phyloP scores from a whole-genome alignment of 2,797 vertebrate genomes.

The Spea hammondii region DNA sequence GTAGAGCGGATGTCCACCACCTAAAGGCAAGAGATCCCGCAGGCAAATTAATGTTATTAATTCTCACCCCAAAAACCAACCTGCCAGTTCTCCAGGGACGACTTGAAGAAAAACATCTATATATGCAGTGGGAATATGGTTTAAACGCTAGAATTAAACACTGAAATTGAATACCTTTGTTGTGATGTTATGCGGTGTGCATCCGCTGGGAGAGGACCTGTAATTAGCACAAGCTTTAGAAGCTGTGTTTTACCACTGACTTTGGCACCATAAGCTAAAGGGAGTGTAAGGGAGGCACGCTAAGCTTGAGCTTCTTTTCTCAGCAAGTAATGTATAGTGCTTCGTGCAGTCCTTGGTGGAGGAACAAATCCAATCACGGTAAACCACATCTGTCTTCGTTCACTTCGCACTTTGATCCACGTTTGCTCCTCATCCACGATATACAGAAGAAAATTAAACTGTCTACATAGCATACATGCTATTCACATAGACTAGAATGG shows the following conservation, averaged over 20 bases:
- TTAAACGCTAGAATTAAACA: not conserved
- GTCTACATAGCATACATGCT: no score
- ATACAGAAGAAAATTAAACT: no score
- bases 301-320: not conserved
- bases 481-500: no score
- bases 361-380: no score
- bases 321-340: not conserved
- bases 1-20: slow-evolving; percentile 90
- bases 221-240: not conserved
- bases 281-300: not conserved
- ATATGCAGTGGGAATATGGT: not conserved
- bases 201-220: not conserved
- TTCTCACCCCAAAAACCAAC: not conserved
- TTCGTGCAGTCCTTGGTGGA: no score
- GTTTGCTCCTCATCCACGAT: no score
- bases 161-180: not conserved
- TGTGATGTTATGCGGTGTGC: not conserved
- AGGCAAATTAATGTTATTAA: not conserved
- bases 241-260: not conserved
- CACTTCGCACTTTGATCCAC: no score
- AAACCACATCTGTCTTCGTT: no score
- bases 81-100: not conserved
- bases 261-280: not conserved
- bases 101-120: not conserved
- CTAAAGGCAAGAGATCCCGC: slow-evolving; percentile 60